These are phyloP conservation scores for Ovis canadensis DNA, from an alignment of 2,113 vertebrate species.

Conservation along the genomic window DNA sequence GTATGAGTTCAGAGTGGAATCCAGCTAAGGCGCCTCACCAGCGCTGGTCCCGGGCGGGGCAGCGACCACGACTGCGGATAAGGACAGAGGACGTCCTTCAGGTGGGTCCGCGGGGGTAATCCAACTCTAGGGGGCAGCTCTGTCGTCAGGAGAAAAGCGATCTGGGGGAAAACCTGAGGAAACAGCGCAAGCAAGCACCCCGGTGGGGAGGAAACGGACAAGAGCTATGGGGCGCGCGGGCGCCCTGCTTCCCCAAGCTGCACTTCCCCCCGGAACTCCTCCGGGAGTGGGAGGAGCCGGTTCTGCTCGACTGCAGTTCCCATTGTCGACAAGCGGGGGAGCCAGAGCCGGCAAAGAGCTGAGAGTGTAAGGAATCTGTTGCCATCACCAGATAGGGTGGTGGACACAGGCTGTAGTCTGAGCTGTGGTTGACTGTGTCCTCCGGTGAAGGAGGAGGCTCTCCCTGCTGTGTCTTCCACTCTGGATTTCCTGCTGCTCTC, in stretches of 20 bases:
- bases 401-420: neutral
- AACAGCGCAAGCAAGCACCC: neutral
- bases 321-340: neutral
- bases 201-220: accelerated
- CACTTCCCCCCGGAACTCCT: too few species aligned
- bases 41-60: neutral
- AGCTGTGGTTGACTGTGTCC: neutral
- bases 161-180: neutral
- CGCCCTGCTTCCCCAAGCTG: neutral
- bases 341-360: neutral
- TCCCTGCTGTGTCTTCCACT: neutral
- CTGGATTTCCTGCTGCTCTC: neutral
- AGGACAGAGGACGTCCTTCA: neutral
- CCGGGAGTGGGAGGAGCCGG: neutral
- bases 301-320: neutral
- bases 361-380: accelerated
- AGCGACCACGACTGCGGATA: accelerated
- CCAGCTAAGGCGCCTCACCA: neutral
- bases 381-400: accelerated
- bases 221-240: accelerated
- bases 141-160: neutral
- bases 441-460: neutral
- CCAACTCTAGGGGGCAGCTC: neutral
- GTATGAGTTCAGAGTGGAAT: neutral
- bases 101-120: neutral